Percentiles rank a stretch among this genome's conserved stretches.
phyloP scores from a whole-genome alignment of 2,113 vertebrate genomes.

The Pomatostomus ruficeps region DNA sequence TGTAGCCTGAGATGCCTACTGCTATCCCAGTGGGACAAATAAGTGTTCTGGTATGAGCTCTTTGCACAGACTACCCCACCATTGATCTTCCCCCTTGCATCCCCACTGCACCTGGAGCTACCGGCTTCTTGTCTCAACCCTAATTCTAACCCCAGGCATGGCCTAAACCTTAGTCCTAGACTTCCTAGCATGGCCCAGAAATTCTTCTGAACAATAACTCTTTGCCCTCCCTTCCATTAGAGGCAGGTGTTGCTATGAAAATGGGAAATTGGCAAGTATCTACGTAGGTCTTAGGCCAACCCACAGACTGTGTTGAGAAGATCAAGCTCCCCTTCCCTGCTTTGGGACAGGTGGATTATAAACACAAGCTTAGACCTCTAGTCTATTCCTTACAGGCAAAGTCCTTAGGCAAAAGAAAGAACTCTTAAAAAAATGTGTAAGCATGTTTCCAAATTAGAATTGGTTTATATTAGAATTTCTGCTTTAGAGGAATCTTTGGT shows the following conservation, averaged over 20 bases:
- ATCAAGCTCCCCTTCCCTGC: neutral
- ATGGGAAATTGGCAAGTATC: neutral
- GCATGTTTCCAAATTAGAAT: neutral
- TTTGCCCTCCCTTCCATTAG: neutral
- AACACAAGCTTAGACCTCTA: neutral
- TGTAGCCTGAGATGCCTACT: neutral
- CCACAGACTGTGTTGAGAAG: neutral
- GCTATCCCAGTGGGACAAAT: neutral
- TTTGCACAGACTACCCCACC: neutral
- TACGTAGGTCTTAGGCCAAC: fast-evolving
- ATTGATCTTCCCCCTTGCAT: neutral
- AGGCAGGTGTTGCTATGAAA: neutral
- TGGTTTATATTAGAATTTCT: neutral
- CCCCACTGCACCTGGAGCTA: neutral
- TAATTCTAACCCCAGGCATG: neutral
- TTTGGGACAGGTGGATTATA: neutral
- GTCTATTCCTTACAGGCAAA: neutral
- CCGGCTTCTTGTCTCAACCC: neutral
- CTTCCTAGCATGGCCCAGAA: neutral
- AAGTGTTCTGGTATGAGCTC: neutral
- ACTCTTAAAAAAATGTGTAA: neutral
- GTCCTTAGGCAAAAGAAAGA: neutral
- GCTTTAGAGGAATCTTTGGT: neutral
- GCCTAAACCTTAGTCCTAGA: neutral
- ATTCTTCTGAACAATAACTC: neutral